A percentile compares a stretch with the other conserved stretches of the same genome.
These are phyloP conservation scores for Paracyclopina nana DNA, from an alignment of 1,140 invertebrate genomes.

Conservation along the genomic window DNA sequence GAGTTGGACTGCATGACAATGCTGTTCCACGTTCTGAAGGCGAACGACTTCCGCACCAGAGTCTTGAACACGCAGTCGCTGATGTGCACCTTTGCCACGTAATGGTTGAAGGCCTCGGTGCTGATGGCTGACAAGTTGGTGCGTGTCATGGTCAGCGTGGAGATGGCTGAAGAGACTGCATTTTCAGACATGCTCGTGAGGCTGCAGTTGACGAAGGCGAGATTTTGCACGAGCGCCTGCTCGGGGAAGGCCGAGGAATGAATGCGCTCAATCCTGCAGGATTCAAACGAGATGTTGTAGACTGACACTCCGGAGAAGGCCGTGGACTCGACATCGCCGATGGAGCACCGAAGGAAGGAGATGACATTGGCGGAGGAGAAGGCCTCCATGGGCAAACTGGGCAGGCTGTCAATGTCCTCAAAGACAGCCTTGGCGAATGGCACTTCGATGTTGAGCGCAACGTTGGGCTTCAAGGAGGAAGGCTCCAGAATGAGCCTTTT, in stretches of 20 bases:
- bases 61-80: neutral
- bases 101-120: neutral
- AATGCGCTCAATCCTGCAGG: neutral
- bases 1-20: neutral
- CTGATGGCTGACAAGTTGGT: neutral
- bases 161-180: slow-evolving; percentile 7
- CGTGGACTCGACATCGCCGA: neutral
- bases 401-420: too few relatives aligned
- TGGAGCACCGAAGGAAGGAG: neutral
- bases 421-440: too few relatives aligned
- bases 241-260: neutral
- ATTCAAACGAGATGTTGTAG: neutral
- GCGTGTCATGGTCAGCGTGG: neutral
- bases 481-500: too few relatives aligned
- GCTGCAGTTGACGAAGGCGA: neutral
- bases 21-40: slow-evolving; percentile 1
- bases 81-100: slow-evolving; percentile 1
- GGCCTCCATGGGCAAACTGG: neutral
- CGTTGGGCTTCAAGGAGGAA: too few relatives aligned
- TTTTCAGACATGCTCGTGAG: neutral
- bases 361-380: neutral
- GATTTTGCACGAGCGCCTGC: neutral
- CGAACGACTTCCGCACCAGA: neutral
- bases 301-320: neutral
- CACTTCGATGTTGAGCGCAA: too few relatives aligned